Conservation (phyloP, 2,888 invertebrate species). For the Neoitamus cyanurus region DNA sequence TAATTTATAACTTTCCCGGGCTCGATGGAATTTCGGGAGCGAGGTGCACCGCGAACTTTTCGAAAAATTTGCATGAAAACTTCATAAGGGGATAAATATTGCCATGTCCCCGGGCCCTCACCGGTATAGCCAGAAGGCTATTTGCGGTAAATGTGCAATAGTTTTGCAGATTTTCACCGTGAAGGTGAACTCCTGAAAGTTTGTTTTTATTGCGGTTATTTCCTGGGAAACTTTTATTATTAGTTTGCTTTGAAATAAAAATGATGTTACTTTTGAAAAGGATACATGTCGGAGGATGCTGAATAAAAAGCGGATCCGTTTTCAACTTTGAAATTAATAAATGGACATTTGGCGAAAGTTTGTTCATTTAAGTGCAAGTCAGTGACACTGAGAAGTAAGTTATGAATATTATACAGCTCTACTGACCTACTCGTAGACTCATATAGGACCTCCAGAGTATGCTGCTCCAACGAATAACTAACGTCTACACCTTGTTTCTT, state of each 20-base stretch:
- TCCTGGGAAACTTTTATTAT: not conserved
- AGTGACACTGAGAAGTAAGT: not conserved
- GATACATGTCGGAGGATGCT: not conserved
- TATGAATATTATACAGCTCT: not conserved
- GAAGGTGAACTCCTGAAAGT: not conserved
- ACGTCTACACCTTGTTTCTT: too few relatives aligned
- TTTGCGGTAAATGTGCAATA: not conserved
- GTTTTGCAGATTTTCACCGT: not conserved
- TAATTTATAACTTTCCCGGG: not conserved
- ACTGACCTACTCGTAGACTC: not conserved
- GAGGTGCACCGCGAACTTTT: not conserved
- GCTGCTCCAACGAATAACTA: too few relatives aligned
- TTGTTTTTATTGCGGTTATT: not conserved
- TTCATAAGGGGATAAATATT: not conserved
- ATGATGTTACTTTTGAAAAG: not conserved
- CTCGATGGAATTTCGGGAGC: not conserved
- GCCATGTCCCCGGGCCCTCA: not conserved
- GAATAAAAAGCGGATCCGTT: not conserved
- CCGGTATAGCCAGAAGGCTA: not conserved
- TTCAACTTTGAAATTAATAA: not conserved
- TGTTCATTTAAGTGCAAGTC: not conserved
- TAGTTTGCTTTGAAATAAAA: not conserved
- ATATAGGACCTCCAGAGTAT: too few relatives aligned
- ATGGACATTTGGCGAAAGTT: not conserved
- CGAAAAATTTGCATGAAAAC: not conserved